Evolutionary conservation across 1,140 invertebrate genomes (phyloP).

Genomic region (Mizuhopecten yessoensis): DNA sequence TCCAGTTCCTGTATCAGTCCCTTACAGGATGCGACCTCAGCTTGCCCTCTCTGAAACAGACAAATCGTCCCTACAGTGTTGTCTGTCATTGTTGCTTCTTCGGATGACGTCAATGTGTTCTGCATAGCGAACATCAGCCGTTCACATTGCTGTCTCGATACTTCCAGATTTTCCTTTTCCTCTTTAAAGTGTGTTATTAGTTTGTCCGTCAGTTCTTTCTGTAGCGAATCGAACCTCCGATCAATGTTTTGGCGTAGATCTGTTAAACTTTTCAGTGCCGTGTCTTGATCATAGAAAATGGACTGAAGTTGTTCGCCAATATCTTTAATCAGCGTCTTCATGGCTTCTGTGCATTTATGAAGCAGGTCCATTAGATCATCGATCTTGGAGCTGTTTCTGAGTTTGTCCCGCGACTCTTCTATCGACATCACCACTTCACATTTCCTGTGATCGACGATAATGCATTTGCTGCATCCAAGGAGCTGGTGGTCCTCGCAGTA

Average conservation of each 20-base stretch:
- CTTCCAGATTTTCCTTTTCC: background rate
- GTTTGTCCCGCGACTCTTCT: constrained; percentile 42
- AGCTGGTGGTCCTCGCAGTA: constrained; percentile 67
- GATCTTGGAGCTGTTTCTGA: background rate
- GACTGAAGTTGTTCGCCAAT: background rate
- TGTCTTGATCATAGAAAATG: background rate
- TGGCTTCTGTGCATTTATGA: background rate
- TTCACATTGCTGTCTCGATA: constrained; percentile 3
- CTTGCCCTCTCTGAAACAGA: background rate
- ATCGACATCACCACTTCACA: constrained; percentile 62
- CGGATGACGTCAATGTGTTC: background rate
- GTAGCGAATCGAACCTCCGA: background rate
- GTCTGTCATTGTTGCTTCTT: background rate
- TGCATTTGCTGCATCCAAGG: constrained; percentile 63
- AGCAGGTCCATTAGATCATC: background rate
- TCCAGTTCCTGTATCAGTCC: background rate
- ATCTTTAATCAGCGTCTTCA: background rate
- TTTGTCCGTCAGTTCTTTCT: background rate
- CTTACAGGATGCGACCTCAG: background rate
- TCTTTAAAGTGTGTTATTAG: background rate
- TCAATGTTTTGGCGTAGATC: background rate
- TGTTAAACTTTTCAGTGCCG: background rate
- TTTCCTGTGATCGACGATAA: constrained; percentile 62
- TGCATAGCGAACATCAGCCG: background rate
- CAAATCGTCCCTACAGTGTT: background rate